Evolutionary conservation across 2,888 invertebrate genomes (phyloP), one percentile per base, ranked within the genome.

Genomic region (Limnephilus rhombicus): DNA sequence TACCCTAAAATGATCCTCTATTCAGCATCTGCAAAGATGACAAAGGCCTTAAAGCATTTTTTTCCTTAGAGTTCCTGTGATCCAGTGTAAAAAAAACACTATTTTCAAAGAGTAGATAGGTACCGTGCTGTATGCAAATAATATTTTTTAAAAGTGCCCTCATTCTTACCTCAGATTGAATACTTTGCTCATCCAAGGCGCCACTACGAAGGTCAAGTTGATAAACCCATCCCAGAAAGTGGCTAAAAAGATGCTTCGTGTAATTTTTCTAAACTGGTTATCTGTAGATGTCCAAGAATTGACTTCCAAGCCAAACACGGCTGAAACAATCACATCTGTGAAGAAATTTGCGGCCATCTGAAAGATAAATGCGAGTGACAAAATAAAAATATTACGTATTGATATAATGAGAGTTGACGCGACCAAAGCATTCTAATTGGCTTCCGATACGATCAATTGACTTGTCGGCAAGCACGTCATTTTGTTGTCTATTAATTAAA

Each of bases 251-350:
- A 94, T 49, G 31, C 93, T 93, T 9, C 90, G 89, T 0, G 94
- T 93, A 41, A 94, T 91, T 37, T 88, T 92, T 37, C 93, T 92
- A 85, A 94, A 94, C 2, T 93, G 89, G n/a, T 94, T 94, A 45
- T 94, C 88, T 4, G 53, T 49, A 53, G 93, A 89, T 82, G 89
- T 80, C 80, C 94, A 94, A 0, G 94, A 93, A 91, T 94, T 93
- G 83, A 92, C 93, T 45, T 94, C 87, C 13, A 94, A 88, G 24
- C 94, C 94, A 12, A 93, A 93, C 7, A 94, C 91, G 7, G 94
- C 94, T 37, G 94, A 93, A 12, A 93, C 94, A 34, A 94, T 90
- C 15, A 94, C 94, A 85, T 94, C 94, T 37, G 94, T 94, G 11
- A 94, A 94, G 82, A 92, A 94, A 49, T 90, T 94, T 11, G 93